Percentiles rank a stretch among this genome's conserved stretches.
phyloP scores from a whole-genome alignment of 1,140 invertebrate genomes.

The Spodoptera frugiperda region DNA sequence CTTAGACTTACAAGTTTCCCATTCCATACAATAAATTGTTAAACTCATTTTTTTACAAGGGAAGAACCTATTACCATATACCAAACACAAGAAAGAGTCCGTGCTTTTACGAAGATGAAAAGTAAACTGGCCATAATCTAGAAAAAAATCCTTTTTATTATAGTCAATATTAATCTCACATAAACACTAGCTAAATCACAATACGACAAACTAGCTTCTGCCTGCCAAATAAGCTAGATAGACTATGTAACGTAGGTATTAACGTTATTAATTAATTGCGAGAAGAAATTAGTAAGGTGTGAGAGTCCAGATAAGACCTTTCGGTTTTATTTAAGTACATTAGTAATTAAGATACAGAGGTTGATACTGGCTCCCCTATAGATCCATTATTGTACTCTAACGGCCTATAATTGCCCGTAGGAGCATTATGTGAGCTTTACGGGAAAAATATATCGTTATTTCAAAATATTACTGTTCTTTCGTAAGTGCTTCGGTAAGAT shows the following conservation, averaged over 20 bases:
- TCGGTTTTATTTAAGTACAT: conserved; percentile 56
- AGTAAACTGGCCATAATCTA: too few species aligned
- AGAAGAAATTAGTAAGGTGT: conserved; percentile 49
- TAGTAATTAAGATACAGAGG: conserved; percentile 65
- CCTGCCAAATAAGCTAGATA: too few species aligned
- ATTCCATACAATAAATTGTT: too few species aligned
- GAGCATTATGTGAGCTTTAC: conserved; percentile 62
- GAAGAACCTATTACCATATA: too few species aligned
- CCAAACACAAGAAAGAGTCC: too few species aligned
- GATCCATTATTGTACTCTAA: conserved; percentile 61
- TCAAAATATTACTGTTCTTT: conserved; percentile 58
- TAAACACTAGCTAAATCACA: not conserved
- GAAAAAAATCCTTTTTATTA: too few species aligned
- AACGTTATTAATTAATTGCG: conserved; percentile 52
- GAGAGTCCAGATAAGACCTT: conserved; percentile 45
- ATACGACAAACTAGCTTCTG: conserved; percentile 25
- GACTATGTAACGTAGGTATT: too few species aligned
- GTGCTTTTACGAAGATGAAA: too few species aligned
- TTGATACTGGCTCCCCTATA: conserved; percentile 59
- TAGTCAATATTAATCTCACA: too few species aligned
- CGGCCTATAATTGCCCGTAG: conserved; percentile 64
- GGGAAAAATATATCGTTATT: conserved; percentile 65
- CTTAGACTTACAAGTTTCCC: too few species aligned
- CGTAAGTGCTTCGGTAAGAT: conserved; percentile 47
- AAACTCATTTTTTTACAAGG: too few species aligned